Percentiles rank a stretch among this genome's conserved stretches.
These are phyloP conservation scores for Nomada ferruginata DNA, from an alignment of 2,888 invertebrate species.

Conservation along the genomic window DNA sequence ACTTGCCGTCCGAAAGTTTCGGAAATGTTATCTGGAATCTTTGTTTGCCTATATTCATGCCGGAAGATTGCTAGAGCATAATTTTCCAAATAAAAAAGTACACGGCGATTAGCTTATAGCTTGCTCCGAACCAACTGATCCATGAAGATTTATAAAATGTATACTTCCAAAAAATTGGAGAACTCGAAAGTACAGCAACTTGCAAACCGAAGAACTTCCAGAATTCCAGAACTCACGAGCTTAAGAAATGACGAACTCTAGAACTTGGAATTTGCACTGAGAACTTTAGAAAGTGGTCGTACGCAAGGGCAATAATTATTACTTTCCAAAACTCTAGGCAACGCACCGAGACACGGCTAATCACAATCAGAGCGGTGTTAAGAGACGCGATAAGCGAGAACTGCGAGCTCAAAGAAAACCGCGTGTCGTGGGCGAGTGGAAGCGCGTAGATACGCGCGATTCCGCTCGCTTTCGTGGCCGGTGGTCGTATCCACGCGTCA, in stretches of 20 bases:
- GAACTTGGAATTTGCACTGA: neutral
- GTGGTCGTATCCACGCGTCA: constrained; percentile 72
- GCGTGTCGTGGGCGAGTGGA: constrained; percentile 49
- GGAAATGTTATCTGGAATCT: constrained; percentile 1
- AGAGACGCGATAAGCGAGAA: constrained; percentile 25
- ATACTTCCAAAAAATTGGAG: neutral
- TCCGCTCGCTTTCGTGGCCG: constrained; percentile 66
- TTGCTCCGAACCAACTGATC: neutral
- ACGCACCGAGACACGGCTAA: neutral
- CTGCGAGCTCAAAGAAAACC: constrained; percentile 24
- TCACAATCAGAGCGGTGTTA: neutral
- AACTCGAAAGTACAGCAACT: neutral
- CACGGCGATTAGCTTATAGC: neutral
- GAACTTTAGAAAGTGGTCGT: too few relatives aligned
- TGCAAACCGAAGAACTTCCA: too few relatives aligned
- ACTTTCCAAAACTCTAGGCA: neutral
- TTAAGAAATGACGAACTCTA: neutral
- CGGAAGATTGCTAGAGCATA: neutral
- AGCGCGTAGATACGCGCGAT: constrained; percentile 52
- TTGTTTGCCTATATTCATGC: neutral
- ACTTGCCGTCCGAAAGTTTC: neutral
- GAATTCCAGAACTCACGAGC: too few relatives aligned
- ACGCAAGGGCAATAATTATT: too few relatives aligned
- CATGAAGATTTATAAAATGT: too few relatives aligned
- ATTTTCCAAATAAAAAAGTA: neutral